Evolutionary conservation across 2,113 vertebrate genomes (phyloP).

Genomic region (Thamnophis sirtalis): DNA sequence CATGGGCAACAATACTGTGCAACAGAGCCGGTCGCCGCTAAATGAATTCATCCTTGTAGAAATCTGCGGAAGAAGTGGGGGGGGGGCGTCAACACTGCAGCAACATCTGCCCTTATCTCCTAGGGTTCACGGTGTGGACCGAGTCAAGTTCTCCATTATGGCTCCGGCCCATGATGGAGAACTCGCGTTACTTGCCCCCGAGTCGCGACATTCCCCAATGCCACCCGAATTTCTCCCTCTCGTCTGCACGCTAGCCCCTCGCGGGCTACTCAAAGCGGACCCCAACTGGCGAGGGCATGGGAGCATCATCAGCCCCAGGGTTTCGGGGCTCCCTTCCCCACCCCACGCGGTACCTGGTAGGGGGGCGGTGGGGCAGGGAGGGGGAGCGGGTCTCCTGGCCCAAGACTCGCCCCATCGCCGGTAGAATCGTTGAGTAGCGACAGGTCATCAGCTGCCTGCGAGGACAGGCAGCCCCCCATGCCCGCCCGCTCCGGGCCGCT

Average conservation of each 20-base stretch:
- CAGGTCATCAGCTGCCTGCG: conserved; percentile 77
- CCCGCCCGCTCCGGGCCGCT: conserved; percentile 4
- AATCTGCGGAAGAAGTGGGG: too few species aligned
- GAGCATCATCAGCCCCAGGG: background rate
- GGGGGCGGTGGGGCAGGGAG: conserved; percentile 62
- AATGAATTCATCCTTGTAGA: background rate
- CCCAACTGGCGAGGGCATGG: background rate
- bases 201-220: background rate
- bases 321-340: background rate
- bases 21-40: background rate
- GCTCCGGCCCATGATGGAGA: background rate
- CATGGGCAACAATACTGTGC: background rate
- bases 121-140: background rate
- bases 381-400: conserved; percentile 71
- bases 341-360: conserved; percentile 68
- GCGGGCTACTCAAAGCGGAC: background rate
- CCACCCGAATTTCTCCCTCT: background rate
- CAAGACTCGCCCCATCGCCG: conserved; percentile 72
- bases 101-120: background rate
- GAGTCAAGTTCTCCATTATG: background rate
- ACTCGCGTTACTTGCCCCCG: background rate
- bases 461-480: conserved; percentile 82
- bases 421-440: conserved; percentile 79
- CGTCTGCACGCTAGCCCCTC: background rate
- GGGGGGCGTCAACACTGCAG: background rate